These are phyloP conservation scores for Ceryle rudis DNA, from an alignment of 2,797 vertebrate genomes.

Conservation along the genomic window DNA sequence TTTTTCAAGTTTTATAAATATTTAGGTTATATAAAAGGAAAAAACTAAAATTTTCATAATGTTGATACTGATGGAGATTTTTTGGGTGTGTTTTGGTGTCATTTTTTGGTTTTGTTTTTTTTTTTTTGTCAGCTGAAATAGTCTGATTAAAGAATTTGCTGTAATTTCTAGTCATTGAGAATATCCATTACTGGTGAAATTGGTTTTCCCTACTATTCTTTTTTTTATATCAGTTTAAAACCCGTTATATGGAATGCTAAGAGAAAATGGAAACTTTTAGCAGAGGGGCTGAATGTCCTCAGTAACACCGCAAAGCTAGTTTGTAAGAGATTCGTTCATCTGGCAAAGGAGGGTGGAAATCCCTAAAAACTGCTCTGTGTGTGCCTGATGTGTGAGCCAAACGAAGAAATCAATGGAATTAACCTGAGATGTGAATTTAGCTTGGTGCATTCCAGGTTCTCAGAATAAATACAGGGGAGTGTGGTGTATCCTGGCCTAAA, in stretches of 20 bases:
- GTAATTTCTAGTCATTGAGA: background rate
- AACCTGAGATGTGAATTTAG: background rate
- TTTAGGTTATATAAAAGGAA: background rate
- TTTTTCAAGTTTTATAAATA: background rate
- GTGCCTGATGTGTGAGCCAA: background rate
- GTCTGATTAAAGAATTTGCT: background rate
- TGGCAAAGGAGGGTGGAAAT: background rate
- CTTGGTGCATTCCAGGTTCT: background rate
- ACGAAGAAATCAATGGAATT: background rate
- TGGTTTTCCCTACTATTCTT: background rate
- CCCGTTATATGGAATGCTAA: background rate
- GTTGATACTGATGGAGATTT: background rate
- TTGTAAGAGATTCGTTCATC: background rate
- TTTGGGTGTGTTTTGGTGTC: too few species aligned
- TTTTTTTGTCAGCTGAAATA: background rate
- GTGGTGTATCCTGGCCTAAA: background rate
- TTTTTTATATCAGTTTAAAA: background rate
- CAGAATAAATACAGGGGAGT: accelerated
- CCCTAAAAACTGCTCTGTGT: background rate
- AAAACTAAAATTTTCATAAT: background rate
- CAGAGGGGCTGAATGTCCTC: background rate
- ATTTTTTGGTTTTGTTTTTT: too few species aligned
- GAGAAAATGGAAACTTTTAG: background rate
- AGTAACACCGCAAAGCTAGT: background rate
- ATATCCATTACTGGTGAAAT: background rate